A percentile compares a stretch with the other conserved stretches of the same genome.
phyloP scores from a whole-genome alignment of 2,888 invertebrate genomes.

The Agrotis segetum region DNA sequence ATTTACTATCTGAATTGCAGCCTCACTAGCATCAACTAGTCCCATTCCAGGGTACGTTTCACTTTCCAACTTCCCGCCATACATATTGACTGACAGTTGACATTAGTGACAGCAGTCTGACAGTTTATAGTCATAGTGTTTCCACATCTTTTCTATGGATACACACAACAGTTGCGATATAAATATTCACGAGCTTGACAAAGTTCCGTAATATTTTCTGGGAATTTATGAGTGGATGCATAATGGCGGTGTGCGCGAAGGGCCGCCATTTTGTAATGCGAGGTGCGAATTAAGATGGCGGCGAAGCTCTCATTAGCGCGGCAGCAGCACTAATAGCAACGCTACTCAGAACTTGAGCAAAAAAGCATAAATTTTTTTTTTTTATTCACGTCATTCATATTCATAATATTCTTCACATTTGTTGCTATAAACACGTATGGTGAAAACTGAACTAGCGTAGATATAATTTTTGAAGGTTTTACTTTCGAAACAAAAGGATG shows the following conservation, averaged over 20 bases:
- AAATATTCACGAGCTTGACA: constrained; percentile 66
- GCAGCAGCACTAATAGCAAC: constrained; percentile 75
- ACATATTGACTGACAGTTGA: neutral
- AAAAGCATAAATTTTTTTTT: constrained; percentile 52
- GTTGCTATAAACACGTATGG: constrained; percentile 14
- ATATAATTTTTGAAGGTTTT: constrained; percentile 15
- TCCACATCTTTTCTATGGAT: too few species aligned
- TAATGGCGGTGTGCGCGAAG: constrained; percentile 55
- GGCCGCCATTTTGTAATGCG: constrained; percentile 73
- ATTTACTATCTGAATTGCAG: neutral
- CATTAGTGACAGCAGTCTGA: neutral
- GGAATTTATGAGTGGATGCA: constrained; percentile 57
- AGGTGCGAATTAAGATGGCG: constrained; percentile 74
- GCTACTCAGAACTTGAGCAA: constrained; percentile 62
- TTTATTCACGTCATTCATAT: constrained; percentile 46
- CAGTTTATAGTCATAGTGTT: neutral
- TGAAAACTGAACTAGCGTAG: neutral
- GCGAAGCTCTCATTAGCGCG: constrained; percentile 74
- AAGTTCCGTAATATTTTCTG: constrained; percentile 50
- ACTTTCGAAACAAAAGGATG: neutral
- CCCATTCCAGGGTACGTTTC: neutral
- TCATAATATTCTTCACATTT: constrained; percentile 42
- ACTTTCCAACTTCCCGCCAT: neutral
- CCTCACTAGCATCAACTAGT: neutral
- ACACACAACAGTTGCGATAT: constrained; percentile 40